phyloP scores from a whole-genome alignment of 2,888 invertebrate genomes.

The Tolmerus cingulatus region DNA sequence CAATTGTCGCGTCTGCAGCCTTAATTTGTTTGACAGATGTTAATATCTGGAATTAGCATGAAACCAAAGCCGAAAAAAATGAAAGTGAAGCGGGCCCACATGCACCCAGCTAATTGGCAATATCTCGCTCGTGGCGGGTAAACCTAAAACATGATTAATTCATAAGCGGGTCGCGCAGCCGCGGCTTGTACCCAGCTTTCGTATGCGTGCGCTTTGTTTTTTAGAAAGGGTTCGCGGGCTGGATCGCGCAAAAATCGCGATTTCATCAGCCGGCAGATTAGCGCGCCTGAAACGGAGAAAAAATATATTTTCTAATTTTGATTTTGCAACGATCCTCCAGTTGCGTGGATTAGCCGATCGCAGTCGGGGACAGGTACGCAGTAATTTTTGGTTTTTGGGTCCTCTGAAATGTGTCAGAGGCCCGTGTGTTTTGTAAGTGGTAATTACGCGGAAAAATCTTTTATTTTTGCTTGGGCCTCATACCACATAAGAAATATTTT shows the following conservation, averaged over 20 bases:
- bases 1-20: not conserved
- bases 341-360: not conserved
- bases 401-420: not conserved
- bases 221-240: not conserved
- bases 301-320: not conserved
- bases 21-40: slow-evolving; percentile 23
- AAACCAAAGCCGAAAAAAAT: not conserved
- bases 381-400: not conserved
- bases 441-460: not conserved
- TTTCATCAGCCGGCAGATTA: not conserved
- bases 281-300: not conserved
- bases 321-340: not conserved
- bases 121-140: not conserved
- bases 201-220: not conserved
- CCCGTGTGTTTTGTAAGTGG: not conserved
- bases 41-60: slow-evolving; percentile 1
- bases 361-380: not conserved
- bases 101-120: not conserved
- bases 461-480: not conserved
- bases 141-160: not conserved
- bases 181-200: not conserved
- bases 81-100: slow-evolving; percentile 12
- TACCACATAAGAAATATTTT: not conserved
- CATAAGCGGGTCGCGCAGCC: not conserved
- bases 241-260: not conserved